Evolutionary conservation across 2,113 vertebrate genomes (phyloP).

Genomic region (Pycnonotus jocosus): DNA sequence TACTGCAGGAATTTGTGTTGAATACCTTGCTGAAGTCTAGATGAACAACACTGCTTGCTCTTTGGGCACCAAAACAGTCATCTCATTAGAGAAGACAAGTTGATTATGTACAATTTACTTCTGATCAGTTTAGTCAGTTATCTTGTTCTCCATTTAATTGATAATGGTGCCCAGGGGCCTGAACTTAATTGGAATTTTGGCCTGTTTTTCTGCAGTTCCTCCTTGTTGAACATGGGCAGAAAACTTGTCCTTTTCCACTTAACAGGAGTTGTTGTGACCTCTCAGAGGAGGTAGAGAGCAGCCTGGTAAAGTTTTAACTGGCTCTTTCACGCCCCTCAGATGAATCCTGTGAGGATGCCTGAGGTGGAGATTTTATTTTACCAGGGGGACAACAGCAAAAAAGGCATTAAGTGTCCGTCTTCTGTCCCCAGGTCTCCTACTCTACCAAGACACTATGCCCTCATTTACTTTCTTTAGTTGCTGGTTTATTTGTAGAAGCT

Average conservation of each 20-base stretch:
- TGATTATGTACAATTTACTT: neutral
- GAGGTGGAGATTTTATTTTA: neutral
- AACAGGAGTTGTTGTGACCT: neutral
- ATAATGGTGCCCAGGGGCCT: neutral
- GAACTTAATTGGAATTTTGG: neutral
- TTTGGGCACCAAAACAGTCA: neutral
- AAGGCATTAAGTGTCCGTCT: neutral
- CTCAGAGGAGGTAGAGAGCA: neutral
- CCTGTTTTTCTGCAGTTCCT: neutral
- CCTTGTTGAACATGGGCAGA: neutral
- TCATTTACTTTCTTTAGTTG: neutral
- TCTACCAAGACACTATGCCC: neutral
- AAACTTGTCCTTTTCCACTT: neutral
- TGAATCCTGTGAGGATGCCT: rapidly evolving
- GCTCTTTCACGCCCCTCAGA: rapidly evolving
- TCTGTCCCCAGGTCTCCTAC: neutral
- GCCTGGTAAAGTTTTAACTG: neutral
- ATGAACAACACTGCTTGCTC: neutral
- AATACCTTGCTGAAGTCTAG: neutral
- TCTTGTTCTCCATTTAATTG: neutral
- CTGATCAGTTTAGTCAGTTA: neutral
- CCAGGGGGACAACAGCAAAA: neutral
- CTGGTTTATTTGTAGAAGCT: neutral
- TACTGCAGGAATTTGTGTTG: neutral
- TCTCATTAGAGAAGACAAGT: neutral